A percentile compares a stretch with the other conserved stretches of the same genome.
Evolutionary conservation across 2,797 vertebrate species (phyloP).

Genomic region (Crypturellus tataupa): DNA sequence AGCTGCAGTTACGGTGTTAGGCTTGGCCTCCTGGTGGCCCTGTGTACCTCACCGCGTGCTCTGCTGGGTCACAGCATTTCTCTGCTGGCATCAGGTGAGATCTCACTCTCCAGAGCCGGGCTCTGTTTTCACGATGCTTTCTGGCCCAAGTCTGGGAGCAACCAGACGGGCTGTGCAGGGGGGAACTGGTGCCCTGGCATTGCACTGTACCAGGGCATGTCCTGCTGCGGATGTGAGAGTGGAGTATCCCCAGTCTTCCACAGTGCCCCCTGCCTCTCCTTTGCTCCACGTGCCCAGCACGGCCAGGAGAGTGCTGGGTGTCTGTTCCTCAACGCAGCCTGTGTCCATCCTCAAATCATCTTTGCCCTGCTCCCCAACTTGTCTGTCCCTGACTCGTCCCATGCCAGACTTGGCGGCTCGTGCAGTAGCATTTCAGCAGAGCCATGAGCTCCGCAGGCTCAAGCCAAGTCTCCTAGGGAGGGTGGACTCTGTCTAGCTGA

Average conservation of each 20-base stretch:
- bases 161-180: no score
- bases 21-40: no score
- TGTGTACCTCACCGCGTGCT: no score
- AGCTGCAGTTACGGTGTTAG: no score
- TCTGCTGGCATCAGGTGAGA: no score
- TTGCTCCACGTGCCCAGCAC: neutral
- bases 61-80: no score
- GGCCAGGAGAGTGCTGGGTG: neutral
- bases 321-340: neutral
- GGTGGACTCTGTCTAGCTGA: slow-evolving; percentile 66
- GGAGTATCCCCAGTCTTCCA: neutral
- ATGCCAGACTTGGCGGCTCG: slow-evolving; percentile 4
- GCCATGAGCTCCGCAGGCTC: neutral
- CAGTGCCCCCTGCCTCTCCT: rapidly evolving
- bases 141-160: no score
- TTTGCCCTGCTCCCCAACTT: neutral
- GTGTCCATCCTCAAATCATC: rapidly evolving
- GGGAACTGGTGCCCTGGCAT: no score
- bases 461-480: slow-evolving; percentile 60
- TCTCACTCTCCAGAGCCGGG: no score
- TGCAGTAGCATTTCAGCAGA: rapidly evolving
- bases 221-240: neutral
- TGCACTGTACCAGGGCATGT: no score
- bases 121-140: no score
- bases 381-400: neutral